Evolutionary conservation across 2,113 vertebrate genomes (phyloP), one percentile per base, ranked within the genome.

Genomic region (Scopus umbretta): DNA sequence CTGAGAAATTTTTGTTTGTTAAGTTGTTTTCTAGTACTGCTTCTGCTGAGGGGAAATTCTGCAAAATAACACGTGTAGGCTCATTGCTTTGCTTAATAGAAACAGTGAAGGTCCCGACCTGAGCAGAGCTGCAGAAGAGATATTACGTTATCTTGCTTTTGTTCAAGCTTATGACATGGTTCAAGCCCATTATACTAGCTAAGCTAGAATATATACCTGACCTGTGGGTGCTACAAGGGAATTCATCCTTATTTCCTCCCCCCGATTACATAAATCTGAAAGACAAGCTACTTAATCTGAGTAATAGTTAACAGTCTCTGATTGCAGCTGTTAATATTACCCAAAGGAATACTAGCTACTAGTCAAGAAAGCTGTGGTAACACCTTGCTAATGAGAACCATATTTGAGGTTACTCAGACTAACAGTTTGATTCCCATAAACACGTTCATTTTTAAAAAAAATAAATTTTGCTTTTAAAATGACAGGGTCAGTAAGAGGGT

Each of bases 261-360:
- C 50, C 0, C 4, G 3, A 79, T 95, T 93, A 92, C 88, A 95
- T 94, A 94, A 94, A 95, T 96, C 85, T 90, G 74, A 92, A 94
- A 67, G 87, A 96, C 92, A 93, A 86, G 50, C 71, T 86, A 88
- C 86, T 96, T 95, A 94, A 95, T 93, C 66, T 90, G 58, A 43
- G 81, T 93, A 96, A 94, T 87, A 95, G 91, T 96, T 96, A 97
- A 96, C 84, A 87, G 90, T 52, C 80, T 89, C 76, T 80, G 90
- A 95, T 80, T 95, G 80, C 85, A 94, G 90, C 81, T 90, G 90
- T 95, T 96, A 96, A 95, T 94, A 88, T 88, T 95, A 96, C 94
- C 92, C 90, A 73, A 76, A 95, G 85, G 93, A 96, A 93, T 86
- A 95, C 13, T 55, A 95, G 71, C 81, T 90, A 91, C 67, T 82